phyloP scores from a whole-genome alignment of 2,113 vertebrate genomes.

The Aramus guarauna region DNA sequence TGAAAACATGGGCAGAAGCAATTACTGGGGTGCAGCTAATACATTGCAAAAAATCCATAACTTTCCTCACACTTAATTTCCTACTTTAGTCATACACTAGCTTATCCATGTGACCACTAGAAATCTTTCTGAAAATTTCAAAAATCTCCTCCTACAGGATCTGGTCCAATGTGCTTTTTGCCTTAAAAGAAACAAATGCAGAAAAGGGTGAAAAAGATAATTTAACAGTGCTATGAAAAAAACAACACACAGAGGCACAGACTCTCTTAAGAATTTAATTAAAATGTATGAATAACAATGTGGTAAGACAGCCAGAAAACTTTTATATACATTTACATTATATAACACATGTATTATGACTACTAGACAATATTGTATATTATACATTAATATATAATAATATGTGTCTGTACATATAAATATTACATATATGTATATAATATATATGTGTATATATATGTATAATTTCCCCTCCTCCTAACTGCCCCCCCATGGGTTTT shows the following conservation, averaged over 20 bases:
- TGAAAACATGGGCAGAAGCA: not conserved
- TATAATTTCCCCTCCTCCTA: not conserved
- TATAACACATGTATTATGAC: not conserved
- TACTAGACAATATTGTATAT: not conserved
- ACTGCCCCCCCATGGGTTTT: fast-evolving
- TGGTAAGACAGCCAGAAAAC: not conserved
- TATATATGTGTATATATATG: too few species aligned
- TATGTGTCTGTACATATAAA: not conserved
- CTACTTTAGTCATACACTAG: not conserved
- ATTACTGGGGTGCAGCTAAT: too few species aligned
- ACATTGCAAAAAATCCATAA: not conserved
- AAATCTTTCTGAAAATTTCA: not conserved
- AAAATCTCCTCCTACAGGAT: not conserved
- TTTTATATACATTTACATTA: not conserved
- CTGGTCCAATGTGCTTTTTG: not conserved
- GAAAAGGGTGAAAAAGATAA: not conserved
- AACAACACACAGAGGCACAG: not conserved
- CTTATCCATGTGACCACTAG: not conserved
- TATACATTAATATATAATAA: not conserved
- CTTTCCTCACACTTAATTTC: not conserved
- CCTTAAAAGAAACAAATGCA: not conserved
- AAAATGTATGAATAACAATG: not conserved
- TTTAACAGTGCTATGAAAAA: not conserved
- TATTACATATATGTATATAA: not conserved
- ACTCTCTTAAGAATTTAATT: not conserved